Percentiles rank a stretch among this genome's conserved stretches.
Conservation (phyloP, 1,140 invertebrate species). For the Pogonomyrmex barbatus region DNA sequence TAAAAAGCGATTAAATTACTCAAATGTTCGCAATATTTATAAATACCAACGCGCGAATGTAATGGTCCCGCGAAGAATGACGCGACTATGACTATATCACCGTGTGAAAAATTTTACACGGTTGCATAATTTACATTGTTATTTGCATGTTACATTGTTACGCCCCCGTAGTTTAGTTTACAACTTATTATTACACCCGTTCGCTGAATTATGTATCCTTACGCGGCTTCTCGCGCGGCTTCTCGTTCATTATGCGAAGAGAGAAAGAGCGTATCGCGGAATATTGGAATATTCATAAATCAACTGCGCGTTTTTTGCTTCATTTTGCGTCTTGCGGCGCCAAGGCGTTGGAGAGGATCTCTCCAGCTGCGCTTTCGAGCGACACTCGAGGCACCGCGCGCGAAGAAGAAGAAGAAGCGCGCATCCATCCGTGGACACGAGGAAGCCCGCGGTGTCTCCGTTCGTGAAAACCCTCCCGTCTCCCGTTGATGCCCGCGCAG, state of each 20-base stretch:
- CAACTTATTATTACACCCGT: neutral
- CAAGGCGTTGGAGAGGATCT: neutral
- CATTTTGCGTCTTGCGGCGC: neutral
- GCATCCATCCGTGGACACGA: neutral
- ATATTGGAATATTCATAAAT: constrained; percentile 14
- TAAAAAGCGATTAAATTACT: constrained; percentile 16
- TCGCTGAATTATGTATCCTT: constrained; percentile 3
- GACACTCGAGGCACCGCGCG: neutral
- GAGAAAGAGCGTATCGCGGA: neutral
- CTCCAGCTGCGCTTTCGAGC: neutral
- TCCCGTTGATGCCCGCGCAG: neutral
- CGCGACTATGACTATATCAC: neutral
- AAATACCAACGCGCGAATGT: neutral
- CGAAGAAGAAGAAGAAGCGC: neutral
- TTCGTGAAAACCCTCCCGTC: neutral
- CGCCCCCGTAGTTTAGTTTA: neutral
- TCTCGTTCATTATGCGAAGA: neutral
- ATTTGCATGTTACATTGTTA: neutral
- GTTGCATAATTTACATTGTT: neutral
- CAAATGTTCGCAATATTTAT: constrained; percentile 22
- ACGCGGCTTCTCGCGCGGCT: neutral
- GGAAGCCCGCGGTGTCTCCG: neutral
- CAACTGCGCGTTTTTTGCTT: neutral
- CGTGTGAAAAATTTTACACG: neutral
- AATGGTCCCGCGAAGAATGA: neutral